Evolutionary conservation across 2,797 vertebrate genomes (phyloP).

Genomic region (Coreius guichenoti): DNA sequence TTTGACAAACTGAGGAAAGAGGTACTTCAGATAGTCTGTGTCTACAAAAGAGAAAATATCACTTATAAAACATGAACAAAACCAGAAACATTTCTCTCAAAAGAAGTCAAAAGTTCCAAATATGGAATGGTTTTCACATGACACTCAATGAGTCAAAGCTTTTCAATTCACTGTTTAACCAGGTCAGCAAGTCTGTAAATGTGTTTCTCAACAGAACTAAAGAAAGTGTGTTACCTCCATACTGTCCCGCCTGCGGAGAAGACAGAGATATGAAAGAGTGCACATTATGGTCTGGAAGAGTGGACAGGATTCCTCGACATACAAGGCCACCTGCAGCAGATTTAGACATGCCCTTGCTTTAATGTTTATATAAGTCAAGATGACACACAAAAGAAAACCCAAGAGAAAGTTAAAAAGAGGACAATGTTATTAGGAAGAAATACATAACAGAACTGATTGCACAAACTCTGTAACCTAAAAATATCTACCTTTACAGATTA

Average conservation of each 20-base stretch:
- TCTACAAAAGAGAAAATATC: constrained; percentile 72
- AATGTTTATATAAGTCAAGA: not conserved
- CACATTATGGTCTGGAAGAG: constrained; percentile 88
- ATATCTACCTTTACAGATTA: not conserved
- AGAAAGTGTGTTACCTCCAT: constrained; percentile 80
- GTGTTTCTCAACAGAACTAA: not conserved
- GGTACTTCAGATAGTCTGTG: constrained; percentile 88
- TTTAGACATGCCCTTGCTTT: not conserved
- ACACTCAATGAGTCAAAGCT: not conserved
- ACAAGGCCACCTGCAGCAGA: constrained; percentile 83
- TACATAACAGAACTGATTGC: not conserved
- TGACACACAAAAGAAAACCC: not conserved
- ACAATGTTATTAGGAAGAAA: not conserved
- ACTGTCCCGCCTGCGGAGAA: constrained; percentile 90
- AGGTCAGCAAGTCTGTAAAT: not conserved
- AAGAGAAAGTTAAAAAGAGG: not conserved
- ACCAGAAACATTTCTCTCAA: not conserved
- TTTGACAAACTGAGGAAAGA: constrained; percentile 88
- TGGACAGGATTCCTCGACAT: constrained; percentile 89
- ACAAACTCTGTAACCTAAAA: not conserved
- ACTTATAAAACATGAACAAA: not conserved
- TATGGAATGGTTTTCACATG: not conserved
- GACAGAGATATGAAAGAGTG: constrained; percentile 91
- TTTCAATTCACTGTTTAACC: not conserved
- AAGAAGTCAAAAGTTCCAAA: not conserved